These are phyloP conservation scores for Crenichthys baileyi DNA, from an alignment of 2,797 vertebrate species.

Conservation along the genomic window DNA sequence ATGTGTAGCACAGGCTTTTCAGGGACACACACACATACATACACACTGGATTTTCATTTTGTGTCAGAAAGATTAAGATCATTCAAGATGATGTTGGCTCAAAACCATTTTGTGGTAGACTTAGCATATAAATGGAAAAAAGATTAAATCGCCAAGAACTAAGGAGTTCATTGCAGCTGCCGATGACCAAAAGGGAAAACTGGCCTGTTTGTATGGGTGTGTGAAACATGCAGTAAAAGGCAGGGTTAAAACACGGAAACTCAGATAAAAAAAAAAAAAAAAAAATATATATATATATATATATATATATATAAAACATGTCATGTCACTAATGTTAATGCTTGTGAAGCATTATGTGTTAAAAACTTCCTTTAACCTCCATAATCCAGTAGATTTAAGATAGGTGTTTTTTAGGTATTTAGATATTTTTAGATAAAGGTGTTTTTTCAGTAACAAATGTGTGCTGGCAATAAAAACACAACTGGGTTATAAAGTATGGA, in stretches of 20 bases:
- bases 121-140: conserved; percentile 78
- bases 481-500: not conserved
- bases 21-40: conserved; percentile 8
- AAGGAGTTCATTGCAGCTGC: conserved; percentile 50
- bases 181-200: conserved; percentile 32
- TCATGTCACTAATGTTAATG: not conserved
- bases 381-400: too few relatives aligned
- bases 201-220: conserved; percentile 20
- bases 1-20: conserved; percentile 24
- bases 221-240: conserved; percentile 19
- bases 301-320: not conserved
- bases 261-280: not conserved
- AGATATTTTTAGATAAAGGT: too few relatives aligned
- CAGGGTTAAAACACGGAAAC: not conserved
- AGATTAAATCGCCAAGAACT: conserved; percentile 64
- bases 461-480: not conserved
- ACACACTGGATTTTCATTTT: conserved; percentile 52
- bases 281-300: too few relatives aligned
- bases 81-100: conserved; percentile 52
- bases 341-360: not conserved
- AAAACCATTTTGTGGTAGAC: conserved; percentile 55
- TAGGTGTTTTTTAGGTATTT: too few relatives aligned
- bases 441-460: not conserved
- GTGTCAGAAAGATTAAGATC: conserved; percentile 70
- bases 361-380: not conserved